phyloP scores from a whole-genome alignment of 2,888 invertebrate species.

The Leistus spinibarbis region DNA sequence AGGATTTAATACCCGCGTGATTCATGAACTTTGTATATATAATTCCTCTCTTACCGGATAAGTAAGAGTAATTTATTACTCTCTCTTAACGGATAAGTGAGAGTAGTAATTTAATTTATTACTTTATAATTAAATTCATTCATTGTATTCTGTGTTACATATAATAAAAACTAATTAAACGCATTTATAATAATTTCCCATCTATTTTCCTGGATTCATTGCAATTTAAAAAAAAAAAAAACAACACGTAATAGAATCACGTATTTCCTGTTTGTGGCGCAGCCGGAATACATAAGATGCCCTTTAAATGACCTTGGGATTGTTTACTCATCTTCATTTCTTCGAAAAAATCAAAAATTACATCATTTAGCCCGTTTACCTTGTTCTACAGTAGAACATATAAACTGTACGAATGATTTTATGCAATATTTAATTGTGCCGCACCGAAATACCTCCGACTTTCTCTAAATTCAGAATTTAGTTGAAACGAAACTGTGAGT shows the following conservation, averaged over 20 bases:
- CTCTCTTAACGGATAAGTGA: too few relatives aligned
- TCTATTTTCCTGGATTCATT: too few relatives aligned
- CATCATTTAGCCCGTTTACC: slow-evolving; percentile 26
- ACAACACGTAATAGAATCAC: background rate
- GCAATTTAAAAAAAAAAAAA: too few relatives aligned
- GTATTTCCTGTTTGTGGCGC: background rate
- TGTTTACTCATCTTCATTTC: slow-evolving; percentile 21
- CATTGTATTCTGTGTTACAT: too few relatives aligned
- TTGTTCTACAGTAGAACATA: slow-evolving; percentile 16
- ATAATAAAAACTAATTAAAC: too few relatives aligned
- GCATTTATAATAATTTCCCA: too few relatives aligned
- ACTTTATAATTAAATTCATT: too few relatives aligned
- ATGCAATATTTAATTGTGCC: background rate
- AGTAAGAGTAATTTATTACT: too few relatives aligned
- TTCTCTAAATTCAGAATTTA: slow-evolving; percentile 26
- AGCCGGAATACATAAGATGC: background rate
- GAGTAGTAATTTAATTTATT: too few relatives aligned
- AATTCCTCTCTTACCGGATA: too few relatives aligned
- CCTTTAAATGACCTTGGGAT: slow-evolving; percentile 11
- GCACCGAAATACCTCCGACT: slow-evolving; percentile 3
- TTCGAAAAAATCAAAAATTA: slow-evolving; percentile 27
- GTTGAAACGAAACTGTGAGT: slow-evolving; percentile 5
- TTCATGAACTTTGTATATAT: too few relatives aligned
- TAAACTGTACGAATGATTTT: background rate
- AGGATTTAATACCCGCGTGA: background rate